Conservation (phyloP, 2,888 invertebrate species). For the Sarcophaga carnaria region DNA sequence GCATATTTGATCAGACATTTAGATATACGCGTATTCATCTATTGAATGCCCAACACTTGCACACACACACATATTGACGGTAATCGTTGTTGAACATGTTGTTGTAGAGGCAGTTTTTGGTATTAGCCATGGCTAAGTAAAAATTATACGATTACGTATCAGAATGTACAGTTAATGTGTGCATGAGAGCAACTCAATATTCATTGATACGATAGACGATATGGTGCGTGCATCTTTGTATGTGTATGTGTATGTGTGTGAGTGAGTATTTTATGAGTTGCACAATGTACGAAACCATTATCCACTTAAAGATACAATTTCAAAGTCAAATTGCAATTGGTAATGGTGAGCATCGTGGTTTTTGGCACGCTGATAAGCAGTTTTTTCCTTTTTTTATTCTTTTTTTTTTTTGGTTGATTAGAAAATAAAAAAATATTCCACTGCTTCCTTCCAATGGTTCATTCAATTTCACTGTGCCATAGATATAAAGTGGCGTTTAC, state of each 20-base stretch:
- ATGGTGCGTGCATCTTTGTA: background rate
- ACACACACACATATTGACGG: background rate
- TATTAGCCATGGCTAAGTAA: constrained; percentile 41
- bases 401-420: constrained; percentile 21
- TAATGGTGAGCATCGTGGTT: constrained; percentile 46
- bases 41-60: background rate
- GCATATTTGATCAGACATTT: constrained; percentile 19
- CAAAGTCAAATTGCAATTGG: constrained; percentile 58
- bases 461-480: constrained; percentile 28
- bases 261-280: background rate
- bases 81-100: constrained; percentile 1
- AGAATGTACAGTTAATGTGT: constrained; percentile 36
- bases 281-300: constrained; percentile 51
- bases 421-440: background rate
- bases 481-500: background rate
- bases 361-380: constrained; percentile 49
- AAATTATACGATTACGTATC: constrained; percentile 57
- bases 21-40: constrained; percentile 2
- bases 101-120: constrained; percentile 16
- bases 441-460: background rate
- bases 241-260: constrained; percentile 2
- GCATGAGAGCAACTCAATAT: constrained; percentile 45
- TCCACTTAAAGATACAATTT: constrained; percentile 63
- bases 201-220: constrained; percentile 31
- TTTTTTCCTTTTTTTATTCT: background rate